Percentiles rank a stretch among this genome's conserved stretches.
These are phyloP conservation scores for Fratercula arctica DNA, from an alignment of 2,797 vertebrate genomes.

Conservation along the genomic window DNA sequence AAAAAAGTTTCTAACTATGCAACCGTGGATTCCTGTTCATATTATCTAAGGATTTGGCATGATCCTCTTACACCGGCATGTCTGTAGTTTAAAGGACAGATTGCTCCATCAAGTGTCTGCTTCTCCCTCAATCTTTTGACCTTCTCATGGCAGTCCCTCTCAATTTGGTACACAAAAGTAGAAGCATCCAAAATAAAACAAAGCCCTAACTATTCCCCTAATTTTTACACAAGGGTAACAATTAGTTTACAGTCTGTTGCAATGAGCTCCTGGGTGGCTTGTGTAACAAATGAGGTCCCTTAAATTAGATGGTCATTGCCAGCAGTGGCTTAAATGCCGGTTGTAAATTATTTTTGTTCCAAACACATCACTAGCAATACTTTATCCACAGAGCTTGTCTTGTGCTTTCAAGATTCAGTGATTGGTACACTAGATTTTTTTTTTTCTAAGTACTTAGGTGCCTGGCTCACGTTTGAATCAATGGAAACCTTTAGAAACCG, in stretches of 20 bases:
- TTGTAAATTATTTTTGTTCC: not conserved
- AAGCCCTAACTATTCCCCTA: not conserved
- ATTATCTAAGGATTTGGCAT: not conserved
- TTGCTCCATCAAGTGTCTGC: not conserved
- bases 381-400: not conserved
- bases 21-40: not conserved
- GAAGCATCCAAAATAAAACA: not conserved
- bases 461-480: not conserved
- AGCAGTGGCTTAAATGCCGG: not conserved
- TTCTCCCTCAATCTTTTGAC: not conserved
- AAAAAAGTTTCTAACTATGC: not conserved
- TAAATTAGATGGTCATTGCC: not conserved
- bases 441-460: not conserved
- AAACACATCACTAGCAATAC: not conserved
- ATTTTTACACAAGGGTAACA: not conserved
- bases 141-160: not conserved
- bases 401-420: not conserved
- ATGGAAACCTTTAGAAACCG: not conserved
- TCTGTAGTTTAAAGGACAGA: not conserved
- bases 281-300: slow-evolving; percentile 1
- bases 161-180: not conserved
- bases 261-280: not conserved
- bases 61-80: not conserved
- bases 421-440: not conserved
- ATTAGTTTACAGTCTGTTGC: slow-evolving; percentile 27